Evolutionary conservation across 2,113 vertebrate species (phyloP).

Genomic region (Diphyllodes magnificus): DNA sequence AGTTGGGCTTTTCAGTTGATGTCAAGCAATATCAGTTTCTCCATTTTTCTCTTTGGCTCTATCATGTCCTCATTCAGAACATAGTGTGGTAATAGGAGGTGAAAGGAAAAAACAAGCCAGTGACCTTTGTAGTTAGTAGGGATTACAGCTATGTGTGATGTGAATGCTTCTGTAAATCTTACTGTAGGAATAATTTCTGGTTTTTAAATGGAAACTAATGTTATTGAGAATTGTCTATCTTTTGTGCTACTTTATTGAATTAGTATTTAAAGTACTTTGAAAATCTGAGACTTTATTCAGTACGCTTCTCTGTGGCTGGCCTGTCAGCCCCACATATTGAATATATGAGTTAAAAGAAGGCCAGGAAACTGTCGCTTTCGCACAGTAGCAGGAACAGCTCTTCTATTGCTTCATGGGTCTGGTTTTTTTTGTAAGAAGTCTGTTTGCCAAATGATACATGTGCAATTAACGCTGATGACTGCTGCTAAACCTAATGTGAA

Average conservation of each 20-base stretch:
- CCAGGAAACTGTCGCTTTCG: background rate
- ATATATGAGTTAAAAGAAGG: background rate
- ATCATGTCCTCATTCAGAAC: background rate
- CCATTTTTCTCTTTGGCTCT: background rate
- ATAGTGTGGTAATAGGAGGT: background rate
- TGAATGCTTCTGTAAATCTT: background rate
- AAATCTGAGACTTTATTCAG: background rate
- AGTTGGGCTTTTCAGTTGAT: rapidly evolving
- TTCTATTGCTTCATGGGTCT: background rate
- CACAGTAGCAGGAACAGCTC: background rate
- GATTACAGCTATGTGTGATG: background rate
- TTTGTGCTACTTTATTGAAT: background rate
- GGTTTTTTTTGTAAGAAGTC: background rate
- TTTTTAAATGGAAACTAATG: rapidly evolving
- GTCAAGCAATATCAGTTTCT: background rate
- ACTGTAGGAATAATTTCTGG: background rate
- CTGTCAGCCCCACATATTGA: background rate
- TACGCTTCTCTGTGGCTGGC: background rate
- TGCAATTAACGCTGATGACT: background rate
- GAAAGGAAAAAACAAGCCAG: background rate
- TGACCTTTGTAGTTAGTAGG: background rate
- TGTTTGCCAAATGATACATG: background rate
- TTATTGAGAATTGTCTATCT: background rate
- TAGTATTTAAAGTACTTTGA: background rate
- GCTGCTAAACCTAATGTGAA: background rate